phyloP scores from a whole-genome alignment of 1,140 invertebrate genomes.

The Rhizoglyphus robini region DNA sequence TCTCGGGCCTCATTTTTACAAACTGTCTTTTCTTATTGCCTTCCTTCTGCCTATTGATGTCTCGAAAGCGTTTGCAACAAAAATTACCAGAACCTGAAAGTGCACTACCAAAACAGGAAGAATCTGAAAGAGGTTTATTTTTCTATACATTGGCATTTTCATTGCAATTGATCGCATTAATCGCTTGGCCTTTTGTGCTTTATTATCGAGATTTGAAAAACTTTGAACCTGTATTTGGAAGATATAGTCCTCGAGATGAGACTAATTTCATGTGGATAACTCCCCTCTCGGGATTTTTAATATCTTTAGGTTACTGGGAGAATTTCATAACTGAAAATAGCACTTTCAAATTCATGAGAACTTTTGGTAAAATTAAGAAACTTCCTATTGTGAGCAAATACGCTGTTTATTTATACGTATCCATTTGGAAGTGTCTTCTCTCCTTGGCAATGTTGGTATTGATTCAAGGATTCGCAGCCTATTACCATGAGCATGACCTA shows the following conservation, averaged over 20 bases:
- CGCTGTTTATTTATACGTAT: constrained; percentile 36
- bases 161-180: constrained; percentile 58
- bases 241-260: not conserved
- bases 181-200: constrained; percentile 57
- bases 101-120: not conserved
- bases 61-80: constrained; percentile 62
- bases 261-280: constrained; percentile 52
- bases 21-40: constrained; percentile 84
- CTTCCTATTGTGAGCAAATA: constrained; percentile 58
- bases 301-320: constrained; percentile 91
- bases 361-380: constrained; percentile 62
- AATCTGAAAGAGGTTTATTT: constrained; percentile 30
- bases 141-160: constrained; percentile 29
- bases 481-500: constrained; percentile 23
- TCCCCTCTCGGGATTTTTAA: constrained; percentile 61
- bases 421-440: constrained; percentile 32
- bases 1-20: constrained; percentile 81
- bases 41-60: constrained; percentile 56
- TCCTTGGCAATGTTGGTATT: constrained; percentile 40
- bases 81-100: constrained; percentile 35
- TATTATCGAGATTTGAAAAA: constrained; percentile 33
- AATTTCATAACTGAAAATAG: constrained; percentile 54
- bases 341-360: constrained; percentile 47
- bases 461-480: constrained; percentile 31
- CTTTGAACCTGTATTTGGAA: not conserved